Percentiles rank a stretch among this genome's conserved stretches.
These are phyloP conservation scores for Dromius quadrimaculatus DNA, from an alignment of 2,888 invertebrate species.

Conservation along the genomic window DNA sequence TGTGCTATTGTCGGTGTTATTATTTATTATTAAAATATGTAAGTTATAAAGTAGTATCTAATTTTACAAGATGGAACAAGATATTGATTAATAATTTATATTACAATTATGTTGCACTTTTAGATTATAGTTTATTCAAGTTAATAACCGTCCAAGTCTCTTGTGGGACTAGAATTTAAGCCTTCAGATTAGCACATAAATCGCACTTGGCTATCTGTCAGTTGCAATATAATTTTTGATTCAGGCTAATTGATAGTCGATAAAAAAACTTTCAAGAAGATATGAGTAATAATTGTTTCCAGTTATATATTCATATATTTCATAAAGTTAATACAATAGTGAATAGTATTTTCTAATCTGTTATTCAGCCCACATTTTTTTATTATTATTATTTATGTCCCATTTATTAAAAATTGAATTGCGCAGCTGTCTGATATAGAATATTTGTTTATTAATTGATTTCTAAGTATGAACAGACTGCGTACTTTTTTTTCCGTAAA, in stretches of 20 bases:
- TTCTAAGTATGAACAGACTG: slow-evolving; percentile 1
- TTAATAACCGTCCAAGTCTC: no score
- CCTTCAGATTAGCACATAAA: no score
- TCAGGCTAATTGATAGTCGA: no score
- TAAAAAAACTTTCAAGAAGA: no score
- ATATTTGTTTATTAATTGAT: slow-evolving; percentile 41
- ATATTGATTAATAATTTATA: background rate
- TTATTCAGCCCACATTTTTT: slow-evolving; percentile 10
- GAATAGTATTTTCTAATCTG: background rate
- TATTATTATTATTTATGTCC: background rate
- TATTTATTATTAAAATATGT: background rate
- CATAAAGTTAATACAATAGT: no score
- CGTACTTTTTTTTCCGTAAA: slow-evolving; percentile 8
- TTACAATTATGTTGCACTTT: no score
- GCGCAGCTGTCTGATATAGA: slow-evolving; percentile 37
- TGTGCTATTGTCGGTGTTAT: background rate
- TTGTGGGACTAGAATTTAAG: no score
- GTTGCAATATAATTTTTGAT: no score
- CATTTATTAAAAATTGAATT: slow-evolving; percentile 22
- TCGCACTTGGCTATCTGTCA: no score
- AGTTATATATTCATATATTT: no score
- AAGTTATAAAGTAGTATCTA: background rate
- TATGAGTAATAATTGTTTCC: no score
- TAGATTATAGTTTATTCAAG: no score
- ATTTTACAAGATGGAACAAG: background rate